Conservation (phyloP, 1,140 invertebrate genomes). For the Matsumurasca onukii region DNA sequence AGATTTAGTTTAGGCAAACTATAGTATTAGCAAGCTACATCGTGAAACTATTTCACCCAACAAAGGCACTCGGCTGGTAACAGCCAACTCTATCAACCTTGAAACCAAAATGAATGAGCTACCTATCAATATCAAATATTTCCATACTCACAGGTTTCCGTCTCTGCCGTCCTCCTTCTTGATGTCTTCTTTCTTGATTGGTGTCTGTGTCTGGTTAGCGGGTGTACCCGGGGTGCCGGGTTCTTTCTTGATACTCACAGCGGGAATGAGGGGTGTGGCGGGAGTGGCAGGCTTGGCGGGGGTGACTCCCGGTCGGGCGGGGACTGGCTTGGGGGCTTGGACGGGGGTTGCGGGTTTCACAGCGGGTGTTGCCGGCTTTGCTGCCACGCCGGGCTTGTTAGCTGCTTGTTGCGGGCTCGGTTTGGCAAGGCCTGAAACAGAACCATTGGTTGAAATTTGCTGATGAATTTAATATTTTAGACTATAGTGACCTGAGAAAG, state of each 20-base stretch:
- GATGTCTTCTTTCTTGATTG: constrained; percentile 45
- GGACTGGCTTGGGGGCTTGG: constrained; percentile 8
- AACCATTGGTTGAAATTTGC: too few species aligned
- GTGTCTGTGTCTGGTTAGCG: constrained; percentile 17
- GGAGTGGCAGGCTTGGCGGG: not conserved
- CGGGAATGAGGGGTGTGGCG: constrained; percentile 2
- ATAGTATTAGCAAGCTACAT: too few species aligned
- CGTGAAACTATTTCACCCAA: too few species aligned
- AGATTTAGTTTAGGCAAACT: too few species aligned
- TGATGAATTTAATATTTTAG: too few species aligned
- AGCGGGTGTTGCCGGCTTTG: not conserved
- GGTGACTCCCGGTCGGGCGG: constrained; percentile 2
- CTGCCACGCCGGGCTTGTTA: not conserved
- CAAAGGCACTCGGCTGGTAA: too few species aligned
- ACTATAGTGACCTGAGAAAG: too few species aligned
- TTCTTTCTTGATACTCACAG: constrained; percentile 22
- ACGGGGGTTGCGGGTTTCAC: constrained; percentile 15
- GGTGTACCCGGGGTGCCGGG: constrained; percentile 28
- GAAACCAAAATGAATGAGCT: too few species aligned
- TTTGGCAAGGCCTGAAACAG: not conserved
- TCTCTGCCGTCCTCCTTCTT: constrained; percentile 75
- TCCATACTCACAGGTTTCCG: constrained; percentile 63
- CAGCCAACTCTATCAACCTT: too few species aligned
- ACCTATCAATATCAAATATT: not conserved
- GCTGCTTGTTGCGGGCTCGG: not conserved